Evolutionary conservation across 2,113 vertebrate genomes (phyloP).

Genomic region (Recurvirostra avosetta): DNA sequence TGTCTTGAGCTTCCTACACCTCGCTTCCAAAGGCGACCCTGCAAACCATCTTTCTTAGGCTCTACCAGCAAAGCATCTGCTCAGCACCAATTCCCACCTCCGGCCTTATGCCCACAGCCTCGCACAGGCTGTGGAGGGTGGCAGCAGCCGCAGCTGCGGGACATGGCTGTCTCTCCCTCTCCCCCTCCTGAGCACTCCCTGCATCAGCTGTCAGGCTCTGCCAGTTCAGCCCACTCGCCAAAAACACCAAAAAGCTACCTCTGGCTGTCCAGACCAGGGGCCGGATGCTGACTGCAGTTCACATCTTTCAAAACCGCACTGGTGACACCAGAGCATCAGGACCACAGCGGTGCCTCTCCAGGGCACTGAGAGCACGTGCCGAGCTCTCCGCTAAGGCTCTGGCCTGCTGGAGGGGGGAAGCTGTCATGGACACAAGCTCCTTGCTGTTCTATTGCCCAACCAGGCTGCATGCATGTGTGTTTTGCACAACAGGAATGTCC

Average conservation of each 20-base stretch:
- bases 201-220: background rate
- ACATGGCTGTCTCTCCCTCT: background rate
- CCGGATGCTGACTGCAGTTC: background rate
- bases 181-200: background rate
- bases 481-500: background rate
- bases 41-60: background rate
- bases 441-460: background rate
- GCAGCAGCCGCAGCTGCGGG: background rate
- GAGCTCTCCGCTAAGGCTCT: background rate
- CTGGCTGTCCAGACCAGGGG: too few relatives aligned
- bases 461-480: background rate
- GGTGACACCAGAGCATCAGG: background rate
- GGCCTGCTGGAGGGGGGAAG: background rate
- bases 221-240: background rate
- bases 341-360: background rate
- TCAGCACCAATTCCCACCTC: background rate
- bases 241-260: background rate
- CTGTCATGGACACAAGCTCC: background rate
- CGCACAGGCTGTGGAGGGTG: background rate
- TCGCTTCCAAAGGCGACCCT: background rate
- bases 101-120: rapidly evolving
- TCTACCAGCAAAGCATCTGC: background rate
- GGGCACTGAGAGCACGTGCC: rapidly evolving
- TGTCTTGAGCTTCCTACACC: background rate
- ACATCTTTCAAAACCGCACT: rapidly evolving